Conservation (phyloP, 2,797 vertebrate species). For the Setipinna tenuifilis region DNA sequence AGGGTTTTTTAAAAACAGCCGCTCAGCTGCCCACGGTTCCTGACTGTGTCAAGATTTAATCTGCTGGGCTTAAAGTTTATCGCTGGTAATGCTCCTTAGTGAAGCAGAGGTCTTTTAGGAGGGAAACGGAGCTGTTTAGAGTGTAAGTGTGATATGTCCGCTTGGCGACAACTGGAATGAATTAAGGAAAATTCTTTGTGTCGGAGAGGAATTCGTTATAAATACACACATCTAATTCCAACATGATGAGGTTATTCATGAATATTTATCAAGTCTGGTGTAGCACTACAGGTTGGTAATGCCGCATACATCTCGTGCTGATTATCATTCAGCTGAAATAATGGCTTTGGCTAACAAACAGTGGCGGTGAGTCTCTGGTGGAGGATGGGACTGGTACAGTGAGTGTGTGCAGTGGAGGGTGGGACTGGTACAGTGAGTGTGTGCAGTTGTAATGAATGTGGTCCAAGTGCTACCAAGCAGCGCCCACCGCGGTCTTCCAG, state of each 20-base stretch:
- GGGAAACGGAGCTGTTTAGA: constrained; percentile 13
- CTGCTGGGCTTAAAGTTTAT: constrained; percentile 65
- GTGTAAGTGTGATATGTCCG: constrained; percentile 16
- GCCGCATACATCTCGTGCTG: not conserved
- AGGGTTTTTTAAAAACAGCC: constrained; percentile 19
- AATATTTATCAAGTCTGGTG: not conserved
- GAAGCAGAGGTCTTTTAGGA: not conserved
- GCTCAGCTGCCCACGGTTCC: not conserved
- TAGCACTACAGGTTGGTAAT: not conserved
- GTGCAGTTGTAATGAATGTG: constrained; percentile 68
- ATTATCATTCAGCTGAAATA: not conserved
- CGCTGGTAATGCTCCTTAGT: constrained; percentile 65
- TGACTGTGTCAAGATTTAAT: constrained; percentile 21
- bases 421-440: not conserved
- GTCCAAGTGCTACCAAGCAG: constrained; percentile 57
- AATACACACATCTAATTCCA: not conserved
- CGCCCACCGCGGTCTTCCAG: constrained; percentile 39
- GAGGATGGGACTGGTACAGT: not conserved
- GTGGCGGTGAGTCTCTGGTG: not conserved
- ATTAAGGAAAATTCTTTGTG: constrained; percentile 62
- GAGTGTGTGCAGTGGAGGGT: not conserved
- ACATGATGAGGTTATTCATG: not conserved
- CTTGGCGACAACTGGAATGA: constrained; percentile 38
- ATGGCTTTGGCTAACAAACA: not conserved
- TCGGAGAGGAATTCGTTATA: constrained; percentile 34